Conservation (phyloP, 2,113 vertebrate genomes). For the Neogale vison region DNA sequence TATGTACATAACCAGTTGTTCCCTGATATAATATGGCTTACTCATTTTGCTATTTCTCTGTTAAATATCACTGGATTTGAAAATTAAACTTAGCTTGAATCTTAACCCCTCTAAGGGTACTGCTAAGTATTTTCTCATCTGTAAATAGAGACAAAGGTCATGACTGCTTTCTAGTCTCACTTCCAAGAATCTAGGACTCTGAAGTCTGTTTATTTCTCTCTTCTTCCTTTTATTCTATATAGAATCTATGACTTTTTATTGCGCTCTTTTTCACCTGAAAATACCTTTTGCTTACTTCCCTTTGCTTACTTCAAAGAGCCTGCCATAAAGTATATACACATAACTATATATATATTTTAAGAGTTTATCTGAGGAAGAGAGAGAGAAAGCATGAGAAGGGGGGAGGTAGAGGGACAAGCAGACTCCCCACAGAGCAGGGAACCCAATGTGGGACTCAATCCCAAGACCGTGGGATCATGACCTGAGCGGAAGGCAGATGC, state of each 20-base stretch:
- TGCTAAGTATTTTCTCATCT: slow-evolving; percentile 4
- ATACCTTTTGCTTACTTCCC: not conserved
- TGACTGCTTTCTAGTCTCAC: not conserved
- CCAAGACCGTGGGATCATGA: too few relatives aligned
- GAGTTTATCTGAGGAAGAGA: too few relatives aligned
- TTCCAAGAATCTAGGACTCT: not conserved
- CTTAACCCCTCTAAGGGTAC: not conserved
- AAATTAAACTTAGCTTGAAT: slow-evolving; percentile 18
- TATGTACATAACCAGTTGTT: not conserved
- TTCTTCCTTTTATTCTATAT: not conserved
- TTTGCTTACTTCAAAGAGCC: not conserved
- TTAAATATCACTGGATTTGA: slow-evolving; percentile 35
- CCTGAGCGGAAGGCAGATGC: too few relatives aligned
- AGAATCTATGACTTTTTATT: not conserved
- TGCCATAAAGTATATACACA: not conserved
- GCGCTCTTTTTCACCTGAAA: not conserved
- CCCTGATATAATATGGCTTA: not conserved
- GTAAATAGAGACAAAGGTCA: not conserved
- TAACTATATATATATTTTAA: not conserved
- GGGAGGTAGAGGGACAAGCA: too few relatives aligned
- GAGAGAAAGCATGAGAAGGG: too few relatives aligned
- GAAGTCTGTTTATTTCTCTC: not conserved
- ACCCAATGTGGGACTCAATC: too few relatives aligned
- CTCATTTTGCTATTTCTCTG: not conserved
- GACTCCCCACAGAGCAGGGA: too few relatives aligned